A percentile compares a stretch with the other conserved stretches of the same genome.
Evolutionary conservation across 2,888 invertebrate species (phyloP).

Genomic region (Petrolisthes manimaculis): DNA sequence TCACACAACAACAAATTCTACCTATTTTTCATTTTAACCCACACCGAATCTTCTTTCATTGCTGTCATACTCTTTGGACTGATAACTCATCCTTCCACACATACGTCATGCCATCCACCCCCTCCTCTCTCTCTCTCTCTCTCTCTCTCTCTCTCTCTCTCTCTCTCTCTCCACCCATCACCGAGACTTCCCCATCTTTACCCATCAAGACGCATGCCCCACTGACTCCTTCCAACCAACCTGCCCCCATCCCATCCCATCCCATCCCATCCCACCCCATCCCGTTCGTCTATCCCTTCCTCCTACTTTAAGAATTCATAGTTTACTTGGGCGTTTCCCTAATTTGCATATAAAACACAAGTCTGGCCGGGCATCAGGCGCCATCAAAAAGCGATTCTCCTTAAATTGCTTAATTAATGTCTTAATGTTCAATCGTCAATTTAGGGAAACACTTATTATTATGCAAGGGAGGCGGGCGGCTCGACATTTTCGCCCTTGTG

Average conservation of each 20-base stretch:
- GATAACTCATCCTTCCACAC: too few species aligned
- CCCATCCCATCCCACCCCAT: neutral
- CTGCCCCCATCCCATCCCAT: slow-evolving; percentile 2
- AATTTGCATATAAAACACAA: slow-evolving; percentile 64
- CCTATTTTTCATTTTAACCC: too few species aligned
- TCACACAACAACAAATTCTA: too few species aligned
- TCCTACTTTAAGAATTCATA: slow-evolving; percentile 43
- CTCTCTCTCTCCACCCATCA: neutral
- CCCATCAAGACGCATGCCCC: too few species aligned
- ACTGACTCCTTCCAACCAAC: too few species aligned
- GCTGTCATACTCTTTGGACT: too few species aligned
- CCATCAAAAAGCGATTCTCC: slow-evolving; percentile 63
- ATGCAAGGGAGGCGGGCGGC: slow-evolving; percentile 44
- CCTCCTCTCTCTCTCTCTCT: neutral
- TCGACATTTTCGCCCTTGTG: slow-evolving; percentile 37
- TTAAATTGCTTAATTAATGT: slow-evolving; percentile 65
- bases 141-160: neutral
- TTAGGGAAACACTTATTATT: slow-evolving; percentile 64
- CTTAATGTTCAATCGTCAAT: slow-evolving; percentile 65
- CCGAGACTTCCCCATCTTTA: neutral
- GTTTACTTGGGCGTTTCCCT: slow-evolving; percentile 53
- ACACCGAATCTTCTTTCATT: too few species aligned
- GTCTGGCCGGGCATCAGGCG: slow-evolving; percentile 53
- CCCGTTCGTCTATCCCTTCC: slow-evolving; percentile 7
- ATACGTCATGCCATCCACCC: too few species aligned